Evolutionary conservation across 2,888 invertebrate genomes (phyloP).

Genomic region (Drosophila mimica): DNA sequence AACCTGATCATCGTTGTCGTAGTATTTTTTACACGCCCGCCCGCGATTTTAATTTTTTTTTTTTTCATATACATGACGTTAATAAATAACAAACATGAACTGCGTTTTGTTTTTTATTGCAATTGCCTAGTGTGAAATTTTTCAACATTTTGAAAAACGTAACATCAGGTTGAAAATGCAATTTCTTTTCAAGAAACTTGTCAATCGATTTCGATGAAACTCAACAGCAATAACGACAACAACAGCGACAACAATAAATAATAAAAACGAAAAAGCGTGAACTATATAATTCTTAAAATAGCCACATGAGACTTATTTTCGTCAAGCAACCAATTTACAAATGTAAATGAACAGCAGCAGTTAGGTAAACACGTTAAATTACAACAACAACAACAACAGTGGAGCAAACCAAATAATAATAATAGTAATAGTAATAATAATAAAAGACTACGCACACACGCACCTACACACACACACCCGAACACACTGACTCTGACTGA

Average conservation of each 20-base stretch:
- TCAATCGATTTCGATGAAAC: conserved; percentile 25
- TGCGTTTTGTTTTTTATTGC: not conserved
- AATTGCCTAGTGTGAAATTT: conserved; percentile 39
- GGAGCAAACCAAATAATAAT: not conserved
- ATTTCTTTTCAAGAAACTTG: conserved; percentile 16
- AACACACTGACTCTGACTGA: conserved; percentile 10
- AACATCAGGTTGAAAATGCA: conserved; percentile 31
- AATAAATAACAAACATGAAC: conserved; percentile 45
- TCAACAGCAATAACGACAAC: conserved; percentile 5
- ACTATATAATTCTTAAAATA: conserved; percentile 52
- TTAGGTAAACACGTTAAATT: conserved; percentile 24
- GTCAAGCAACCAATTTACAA: conserved; percentile 41
- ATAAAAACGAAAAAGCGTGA: conserved; percentile 23
- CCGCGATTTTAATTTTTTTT: conserved; percentile 36
- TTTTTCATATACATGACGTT: conserved; percentile 33
- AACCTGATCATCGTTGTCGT: conserved; percentile 54
- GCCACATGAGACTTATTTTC: conserved; percentile 58
- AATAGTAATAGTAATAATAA: conserved; percentile 38
- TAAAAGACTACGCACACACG: conserved; percentile 33
- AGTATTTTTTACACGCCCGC: conserved; percentile 45
- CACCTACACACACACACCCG: conserved; percentile 17
- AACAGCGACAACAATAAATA: conserved; percentile 13
- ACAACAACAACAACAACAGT: conserved; percentile 16
- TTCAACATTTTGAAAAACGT: conserved; percentile 11
- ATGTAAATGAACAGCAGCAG: conserved; percentile 37